Base-by-base conservation (phyloP, 2,888 invertebrate species). In the Synanthedon myopaeformis region DNA sequence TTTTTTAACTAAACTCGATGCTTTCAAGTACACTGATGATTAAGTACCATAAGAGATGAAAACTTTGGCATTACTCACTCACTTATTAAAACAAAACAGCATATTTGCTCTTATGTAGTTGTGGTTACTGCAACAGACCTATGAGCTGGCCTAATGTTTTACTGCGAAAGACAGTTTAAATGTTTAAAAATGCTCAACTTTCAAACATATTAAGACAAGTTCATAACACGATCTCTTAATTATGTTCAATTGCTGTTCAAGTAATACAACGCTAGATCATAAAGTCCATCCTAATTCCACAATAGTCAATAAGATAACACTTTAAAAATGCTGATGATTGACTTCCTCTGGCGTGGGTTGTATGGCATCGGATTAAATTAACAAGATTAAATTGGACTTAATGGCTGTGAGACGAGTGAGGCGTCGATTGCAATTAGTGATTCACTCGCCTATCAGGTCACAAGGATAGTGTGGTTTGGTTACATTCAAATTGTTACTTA, bases 301-400 rank as follows among this genome's bases (percentile, higher is more conserved):
- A 56, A 64, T 68, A 65, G 61, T 69, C 73, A 67, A 75, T 74
- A 72, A 61, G 59, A 59, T 51, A 52, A 55, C 56, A 54, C 55
- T 23, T 63, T 67, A 62, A 65, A 67, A 69, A 66, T 62, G 61
- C 67, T 81, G 79, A 84, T 80, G 76, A 82, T 82, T 70, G 76
- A 78, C 83, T 82, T 84, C 85, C 84, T 80, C 65, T 65, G 58
- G 76, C 79, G 84, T 83, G 79, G 83, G 83, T 62, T 55, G 70
- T 42, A 56, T 45, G 55, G 52, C 59, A 57, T 62, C 54, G 67
- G 68, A 70, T 72, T 70, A 67, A 68, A 80, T 82, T 83, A 86
- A 86, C 84, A 76, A 81, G 84, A 85, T 86, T 84, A 85, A 79
- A 86, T 84, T 85, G 85, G 65, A 70, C 77, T 77, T 84, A 85